Evolutionary conservation across 1,140 invertebrate genomes (phyloP).

Genomic region (Drosophila chauvacae): DNA sequence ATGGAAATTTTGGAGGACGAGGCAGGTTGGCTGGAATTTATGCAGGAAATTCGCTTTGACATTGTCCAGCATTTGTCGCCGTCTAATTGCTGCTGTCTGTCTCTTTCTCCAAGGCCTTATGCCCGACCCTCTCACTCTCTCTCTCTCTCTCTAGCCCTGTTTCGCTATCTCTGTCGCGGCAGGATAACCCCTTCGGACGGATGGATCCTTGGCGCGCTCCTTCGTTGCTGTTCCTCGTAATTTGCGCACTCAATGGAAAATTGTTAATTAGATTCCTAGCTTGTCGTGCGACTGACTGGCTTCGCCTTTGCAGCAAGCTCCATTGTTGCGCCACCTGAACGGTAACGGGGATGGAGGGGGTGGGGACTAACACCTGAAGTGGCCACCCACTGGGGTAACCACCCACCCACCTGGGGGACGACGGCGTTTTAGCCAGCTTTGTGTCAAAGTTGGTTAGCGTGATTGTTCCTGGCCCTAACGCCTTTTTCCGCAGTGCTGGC

Average conservation of each 20-base stretch:
- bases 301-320: conserved; percentile 26
- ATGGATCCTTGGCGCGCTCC: conserved; percentile 3
- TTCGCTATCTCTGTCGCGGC: conserved; percentile 2
- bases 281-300: conserved; percentile 79
- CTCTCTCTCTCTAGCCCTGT: not conserved
- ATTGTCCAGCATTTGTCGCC: conserved; percentile 40
- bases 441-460: conserved; percentile 78
- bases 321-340: conserved; percentile 48
- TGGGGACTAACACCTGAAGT: conserved; percentile 1
- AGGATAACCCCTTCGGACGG: conserved; percentile 3
- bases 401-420: conserved; percentile 1
- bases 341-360: not conserved
- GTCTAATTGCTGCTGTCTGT: conserved; percentile 49
- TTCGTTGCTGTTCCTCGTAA: conserved; percentile 64
- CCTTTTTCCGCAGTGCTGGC: conserved; percentile 5
- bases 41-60: conserved; percentile 24
- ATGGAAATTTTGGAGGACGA: not conserved
- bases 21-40: conserved; percentile 12
- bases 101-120: not conserved
- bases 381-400: conserved; percentile 6
- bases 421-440: conserved; percentile 75
- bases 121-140: not conserved
- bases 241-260: conserved; percentile 83
- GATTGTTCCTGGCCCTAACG: conserved; percentile 56
- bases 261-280: conserved; percentile 83